Evolutionary conservation across 2,797 vertebrate species (phyloP).

Genomic region (Scarus forsteni): DNA sequence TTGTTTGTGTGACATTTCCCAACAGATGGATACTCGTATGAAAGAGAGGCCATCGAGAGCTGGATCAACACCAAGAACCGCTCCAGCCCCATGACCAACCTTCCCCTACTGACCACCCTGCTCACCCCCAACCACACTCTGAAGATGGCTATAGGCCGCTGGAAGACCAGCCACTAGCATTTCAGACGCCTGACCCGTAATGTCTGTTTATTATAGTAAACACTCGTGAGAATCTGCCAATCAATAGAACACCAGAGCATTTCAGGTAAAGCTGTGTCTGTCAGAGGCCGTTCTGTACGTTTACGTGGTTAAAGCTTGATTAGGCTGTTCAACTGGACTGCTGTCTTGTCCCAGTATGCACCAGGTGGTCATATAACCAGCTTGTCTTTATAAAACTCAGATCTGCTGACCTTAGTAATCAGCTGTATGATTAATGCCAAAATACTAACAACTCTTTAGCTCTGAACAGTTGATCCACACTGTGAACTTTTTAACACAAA

Average conservation of each 20-base stretch:
- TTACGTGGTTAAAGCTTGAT: too few species aligned
- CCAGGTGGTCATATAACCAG: too few species aligned
- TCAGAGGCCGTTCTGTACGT: neutral
- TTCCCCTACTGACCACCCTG: conserved; percentile 87
- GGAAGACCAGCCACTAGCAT: conserved; percentile 81
- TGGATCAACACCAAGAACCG: conserved; percentile 93
- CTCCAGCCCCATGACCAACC: conserved; percentile 97
- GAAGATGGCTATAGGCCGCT: conserved; percentile 95
- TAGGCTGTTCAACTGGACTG: too few species aligned
- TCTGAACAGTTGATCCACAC: too few species aligned
- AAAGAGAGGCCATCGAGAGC: conserved; percentile 92
- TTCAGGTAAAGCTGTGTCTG: conserved; percentile 8
- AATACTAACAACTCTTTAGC: too few species aligned
- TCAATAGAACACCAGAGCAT: neutral
- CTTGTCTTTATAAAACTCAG: too few species aligned
- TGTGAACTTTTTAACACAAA: too few species aligned
- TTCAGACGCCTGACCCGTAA: neutral
- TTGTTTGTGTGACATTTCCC: conserved; percentile 3
- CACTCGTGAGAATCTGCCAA: conserved; percentile 2
- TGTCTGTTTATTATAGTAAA: neutral
- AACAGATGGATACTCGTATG: conserved; percentile 96
- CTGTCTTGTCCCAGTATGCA: too few species aligned
- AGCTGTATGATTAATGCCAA: too few species aligned
- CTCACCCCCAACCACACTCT: conserved; percentile 94
- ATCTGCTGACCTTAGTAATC: too few species aligned